Evolutionary conservation across 2,797 vertebrate species (phyloP).

Genomic region (Micrastur ruficollis): DNA sequence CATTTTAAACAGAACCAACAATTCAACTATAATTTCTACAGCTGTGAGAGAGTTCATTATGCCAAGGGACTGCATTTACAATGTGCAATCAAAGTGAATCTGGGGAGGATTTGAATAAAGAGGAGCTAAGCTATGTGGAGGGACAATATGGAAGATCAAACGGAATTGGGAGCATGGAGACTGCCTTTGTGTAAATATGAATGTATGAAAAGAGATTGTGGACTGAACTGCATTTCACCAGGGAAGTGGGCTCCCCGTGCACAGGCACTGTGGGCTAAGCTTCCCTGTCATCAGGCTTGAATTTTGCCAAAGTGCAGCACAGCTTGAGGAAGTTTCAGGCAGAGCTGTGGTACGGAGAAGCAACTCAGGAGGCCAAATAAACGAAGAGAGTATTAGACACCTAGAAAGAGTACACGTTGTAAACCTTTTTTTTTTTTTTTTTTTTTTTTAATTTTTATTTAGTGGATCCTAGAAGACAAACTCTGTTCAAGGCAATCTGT

Average conservation of each 20-base stretch:
- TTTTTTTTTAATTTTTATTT: not conserved
- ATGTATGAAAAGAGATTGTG: not conserved
- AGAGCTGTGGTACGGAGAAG: not conserved
- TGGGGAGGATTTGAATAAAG: not conserved
- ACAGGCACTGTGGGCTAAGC: not conserved
- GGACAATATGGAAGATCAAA: not conserved
- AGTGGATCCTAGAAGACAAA: not conserved
- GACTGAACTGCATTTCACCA: not conserved
- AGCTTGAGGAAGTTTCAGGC: not conserved
- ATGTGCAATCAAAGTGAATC: not conserved
- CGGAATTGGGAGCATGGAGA: not conserved
- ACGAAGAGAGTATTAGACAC: not conserved
- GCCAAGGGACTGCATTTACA: not conserved
- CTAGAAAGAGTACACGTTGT: accelerated
- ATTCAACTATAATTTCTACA: constrained; percentile 21
- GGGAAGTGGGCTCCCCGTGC: not conserved
- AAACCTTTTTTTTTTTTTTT: too few relatives aligned
- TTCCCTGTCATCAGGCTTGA: not conserved
- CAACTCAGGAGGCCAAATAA: not conserved
- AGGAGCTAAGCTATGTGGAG: not conserved
- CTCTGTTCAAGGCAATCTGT: not conserved
- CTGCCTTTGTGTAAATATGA: not conserved
- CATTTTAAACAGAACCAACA: constrained; percentile 9
- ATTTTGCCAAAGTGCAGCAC: not conserved
- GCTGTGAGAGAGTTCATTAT: not conserved